Evolutionary conservation across 2,797 vertebrate genomes (phyloP).

Genomic region (Anableps anableps): DNA sequence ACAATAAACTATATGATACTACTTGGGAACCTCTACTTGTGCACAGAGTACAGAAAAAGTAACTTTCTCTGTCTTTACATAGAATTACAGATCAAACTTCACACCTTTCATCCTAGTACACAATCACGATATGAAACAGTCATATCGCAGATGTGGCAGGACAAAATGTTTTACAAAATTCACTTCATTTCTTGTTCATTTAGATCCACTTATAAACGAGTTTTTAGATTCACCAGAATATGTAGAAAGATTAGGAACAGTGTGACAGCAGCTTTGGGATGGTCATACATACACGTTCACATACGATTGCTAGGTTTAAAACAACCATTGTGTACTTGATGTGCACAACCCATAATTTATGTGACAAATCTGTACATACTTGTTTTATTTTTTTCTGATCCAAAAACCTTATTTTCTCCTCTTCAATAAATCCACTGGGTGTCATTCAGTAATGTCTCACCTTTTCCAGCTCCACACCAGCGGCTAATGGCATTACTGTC

Average conservation of each 20-base stretch:
- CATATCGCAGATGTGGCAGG: too few relatives aligned
- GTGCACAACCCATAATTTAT: not conserved
- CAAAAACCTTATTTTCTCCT: not conserved
- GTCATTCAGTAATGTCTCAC: conserved; percentile 11
- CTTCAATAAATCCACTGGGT: not conserved
- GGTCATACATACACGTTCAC: not conserved
- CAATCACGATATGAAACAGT: not conserved
- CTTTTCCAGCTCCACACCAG: conserved; percentile 3
- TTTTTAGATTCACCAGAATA: not conserved
- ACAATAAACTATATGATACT: too few relatives aligned
- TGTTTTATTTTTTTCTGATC: not conserved
- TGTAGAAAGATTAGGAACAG: not conserved
- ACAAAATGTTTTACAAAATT: not conserved
- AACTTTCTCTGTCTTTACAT: not conserved
- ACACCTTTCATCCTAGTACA: not conserved
- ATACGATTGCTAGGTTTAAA: not conserved
- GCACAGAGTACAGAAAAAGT: too few relatives aligned
- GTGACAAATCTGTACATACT: not conserved
- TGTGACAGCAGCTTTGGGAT: not conserved
- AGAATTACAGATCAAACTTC: not conserved
- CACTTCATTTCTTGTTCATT: not conserved
- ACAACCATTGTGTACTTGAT: not conserved
- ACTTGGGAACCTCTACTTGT: too few relatives aligned
- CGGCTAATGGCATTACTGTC: conserved; percentile 33
- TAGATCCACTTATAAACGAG: not conserved